Percentiles rank a stretch among this genome's conserved stretches.
Evolutionary conservation across 1,140 invertebrate genomes (phyloP).

Genomic region (Tetramorium alpestre): DNA sequence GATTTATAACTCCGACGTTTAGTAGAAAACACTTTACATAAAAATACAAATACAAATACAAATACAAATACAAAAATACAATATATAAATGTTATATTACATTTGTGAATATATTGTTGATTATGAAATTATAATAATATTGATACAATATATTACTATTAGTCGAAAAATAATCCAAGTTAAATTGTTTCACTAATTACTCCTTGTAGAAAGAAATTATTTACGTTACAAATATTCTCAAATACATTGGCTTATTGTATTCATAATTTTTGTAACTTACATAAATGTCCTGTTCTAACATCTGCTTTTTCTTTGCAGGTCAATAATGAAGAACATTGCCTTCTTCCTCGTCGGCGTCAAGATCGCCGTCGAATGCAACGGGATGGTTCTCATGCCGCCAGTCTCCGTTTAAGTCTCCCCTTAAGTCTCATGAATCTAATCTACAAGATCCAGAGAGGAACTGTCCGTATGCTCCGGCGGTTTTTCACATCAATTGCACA

Average conservation of each 20-base stretch:
- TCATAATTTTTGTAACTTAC: background rate
- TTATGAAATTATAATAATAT: too few species aligned
- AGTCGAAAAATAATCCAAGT: background rate
- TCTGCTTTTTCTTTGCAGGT: conserved; percentile 85
- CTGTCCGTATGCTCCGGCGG: background rate
- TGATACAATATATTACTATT: too few species aligned
- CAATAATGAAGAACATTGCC: conserved; percentile 89
- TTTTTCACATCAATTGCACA: background rate
- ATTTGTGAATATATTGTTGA: too few species aligned
- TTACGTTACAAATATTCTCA: background rate
- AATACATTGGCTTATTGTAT: background rate
- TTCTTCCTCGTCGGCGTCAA: conserved; percentile 89
- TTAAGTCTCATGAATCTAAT: background rate
- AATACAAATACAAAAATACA: too few species aligned
- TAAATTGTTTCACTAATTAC: background rate
- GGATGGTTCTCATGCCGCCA: conserved; percentile 86
- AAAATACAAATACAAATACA: too few species aligned
- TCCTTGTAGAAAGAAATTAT: background rate
- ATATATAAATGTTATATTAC: too few species aligned
- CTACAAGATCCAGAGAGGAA: background rate
- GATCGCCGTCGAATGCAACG: conserved; percentile 89
- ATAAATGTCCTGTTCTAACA: background rate
- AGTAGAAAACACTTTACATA: too few species aligned
- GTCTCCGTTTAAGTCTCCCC: conserved; percentile 50
- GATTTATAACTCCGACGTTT: too few species aligned